Evolutionary conservation across 2,113 vertebrate genomes (phyloP).

Genomic region (Mystacornis crossleyi): DNA sequence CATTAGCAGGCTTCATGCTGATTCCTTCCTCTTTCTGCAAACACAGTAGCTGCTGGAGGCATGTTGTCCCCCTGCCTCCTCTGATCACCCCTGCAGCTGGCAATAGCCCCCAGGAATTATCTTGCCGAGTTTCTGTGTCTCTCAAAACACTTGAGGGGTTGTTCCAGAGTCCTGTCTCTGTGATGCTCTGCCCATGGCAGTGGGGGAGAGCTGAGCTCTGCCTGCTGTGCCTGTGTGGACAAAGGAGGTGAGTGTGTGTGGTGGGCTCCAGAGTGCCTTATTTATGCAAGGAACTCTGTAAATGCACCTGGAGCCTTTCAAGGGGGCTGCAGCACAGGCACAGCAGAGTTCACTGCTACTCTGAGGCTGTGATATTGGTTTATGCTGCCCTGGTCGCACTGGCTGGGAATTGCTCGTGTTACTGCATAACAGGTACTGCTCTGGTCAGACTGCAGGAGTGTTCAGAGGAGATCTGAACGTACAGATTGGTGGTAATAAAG

Average conservation of each 20-base stretch:
- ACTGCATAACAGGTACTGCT: rapidly evolving
- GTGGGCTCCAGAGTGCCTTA: not conserved
- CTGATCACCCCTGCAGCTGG: not conserved
- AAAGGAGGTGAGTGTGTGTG: not conserved
- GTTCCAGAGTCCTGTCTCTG: not conserved
- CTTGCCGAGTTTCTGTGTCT: not conserved
- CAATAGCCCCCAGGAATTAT: not conserved
- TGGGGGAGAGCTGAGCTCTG: not conserved
- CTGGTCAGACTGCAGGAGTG: not conserved
- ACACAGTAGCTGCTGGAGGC: not conserved
- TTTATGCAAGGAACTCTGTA: not conserved
- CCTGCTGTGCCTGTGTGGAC: not conserved
- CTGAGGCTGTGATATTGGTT: not conserved
- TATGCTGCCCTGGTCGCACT: not conserved
- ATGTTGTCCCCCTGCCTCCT: not conserved
- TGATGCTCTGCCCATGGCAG: rapidly evolving
- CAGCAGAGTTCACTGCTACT: not conserved
- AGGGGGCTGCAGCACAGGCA: not conserved
- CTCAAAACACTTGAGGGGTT: not conserved
- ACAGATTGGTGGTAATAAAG: not conserved
- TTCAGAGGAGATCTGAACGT: not conserved
- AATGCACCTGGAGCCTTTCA: not conserved
- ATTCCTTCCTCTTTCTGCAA: not conserved
- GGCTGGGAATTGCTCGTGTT: not conserved
- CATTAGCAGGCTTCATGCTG: not conserved